phyloP scores from a whole-genome alignment of 2,797 vertebrate genomes.

The Numenius phaeopus region DNA sequence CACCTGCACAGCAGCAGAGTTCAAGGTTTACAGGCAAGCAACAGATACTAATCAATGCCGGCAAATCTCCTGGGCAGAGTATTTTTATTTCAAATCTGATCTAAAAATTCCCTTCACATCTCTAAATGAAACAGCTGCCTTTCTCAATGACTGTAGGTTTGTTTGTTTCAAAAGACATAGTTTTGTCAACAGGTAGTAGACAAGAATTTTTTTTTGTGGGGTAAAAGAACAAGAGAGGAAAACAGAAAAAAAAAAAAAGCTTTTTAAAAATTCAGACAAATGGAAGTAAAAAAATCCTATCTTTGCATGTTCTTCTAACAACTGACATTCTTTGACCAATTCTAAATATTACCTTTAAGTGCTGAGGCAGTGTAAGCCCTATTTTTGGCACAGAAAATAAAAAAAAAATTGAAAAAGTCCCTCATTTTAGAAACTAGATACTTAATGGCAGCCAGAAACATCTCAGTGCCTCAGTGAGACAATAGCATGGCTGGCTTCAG shows the following conservation, averaged over 20 bases:
- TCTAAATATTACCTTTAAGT: neutral
- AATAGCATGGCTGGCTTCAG: neutral
- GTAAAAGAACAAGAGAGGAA: neutral
- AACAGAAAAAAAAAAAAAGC: neutral
- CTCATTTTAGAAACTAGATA: neutral
- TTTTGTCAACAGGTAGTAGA: neutral
- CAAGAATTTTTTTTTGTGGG: neutral
- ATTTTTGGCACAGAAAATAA: neutral
- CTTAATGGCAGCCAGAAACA: neutral
- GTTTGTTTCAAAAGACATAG: neutral
- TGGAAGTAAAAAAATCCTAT: neutral
- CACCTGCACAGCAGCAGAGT: neutral
- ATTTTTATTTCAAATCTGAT: neutral
- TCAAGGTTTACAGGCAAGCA: neutral
- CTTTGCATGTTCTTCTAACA: neutral
- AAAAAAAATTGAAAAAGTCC: neutral
- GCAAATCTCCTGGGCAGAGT: neutral
- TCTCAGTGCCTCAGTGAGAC: neutral
- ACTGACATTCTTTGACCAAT: neutral
- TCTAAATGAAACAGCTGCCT: neutral
- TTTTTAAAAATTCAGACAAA: neutral
- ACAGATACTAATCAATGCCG: neutral
- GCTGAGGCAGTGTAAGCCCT: neutral
- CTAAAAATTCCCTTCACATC: neutral
- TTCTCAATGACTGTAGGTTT: neutral